A percentile compares a stretch with the other conserved stretches of the same genome.
Evolutionary conservation across 2,113 vertebrate genomes (phyloP).

Genomic region (Lota lota): DNA sequence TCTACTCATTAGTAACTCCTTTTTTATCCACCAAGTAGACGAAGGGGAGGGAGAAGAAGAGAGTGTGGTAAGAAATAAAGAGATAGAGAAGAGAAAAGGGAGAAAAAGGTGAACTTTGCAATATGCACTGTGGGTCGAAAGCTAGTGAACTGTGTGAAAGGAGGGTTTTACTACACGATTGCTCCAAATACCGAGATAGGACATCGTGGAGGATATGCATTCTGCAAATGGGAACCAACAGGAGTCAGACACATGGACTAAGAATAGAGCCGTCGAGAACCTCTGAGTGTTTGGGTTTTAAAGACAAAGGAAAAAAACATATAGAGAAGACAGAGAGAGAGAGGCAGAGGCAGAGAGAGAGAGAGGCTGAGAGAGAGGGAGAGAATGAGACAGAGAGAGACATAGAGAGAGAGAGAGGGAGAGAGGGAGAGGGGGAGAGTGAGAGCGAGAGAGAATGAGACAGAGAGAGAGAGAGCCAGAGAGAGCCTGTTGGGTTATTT

Average conservation of each 20-base stretch:
- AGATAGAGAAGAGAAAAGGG: neutral
- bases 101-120: conserved; percentile 2
- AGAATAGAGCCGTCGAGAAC: too few relatives aligned
- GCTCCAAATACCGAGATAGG: neutral
- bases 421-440: neutral
- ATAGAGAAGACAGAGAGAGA: too few relatives aligned
- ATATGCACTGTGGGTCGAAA: neutral
- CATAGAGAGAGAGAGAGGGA: neutral
- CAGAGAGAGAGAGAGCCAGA: neutral
- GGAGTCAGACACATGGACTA: too few relatives aligned
- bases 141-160: neutral
- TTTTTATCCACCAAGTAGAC: conserved; percentile 43
- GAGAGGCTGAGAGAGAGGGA: neutral
- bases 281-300: too few relatives aligned
- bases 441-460: conserved; percentile 33
- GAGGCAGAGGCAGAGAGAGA: too few relatives aligned
- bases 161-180: neutral
- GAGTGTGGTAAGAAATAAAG: conserved; percentile 21
- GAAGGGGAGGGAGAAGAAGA: conserved; percentile 24
- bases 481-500: neutral
- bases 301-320: too few relatives aligned
- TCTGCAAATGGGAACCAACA: too few relatives aligned
- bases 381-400: neutral
- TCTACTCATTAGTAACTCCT: conserved; percentile 68
- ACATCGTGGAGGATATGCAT: neutral